Evolutionary conservation across 2,113 vertebrate genomes (phyloP).

Genomic region (Benthochromis sp.): DNA sequence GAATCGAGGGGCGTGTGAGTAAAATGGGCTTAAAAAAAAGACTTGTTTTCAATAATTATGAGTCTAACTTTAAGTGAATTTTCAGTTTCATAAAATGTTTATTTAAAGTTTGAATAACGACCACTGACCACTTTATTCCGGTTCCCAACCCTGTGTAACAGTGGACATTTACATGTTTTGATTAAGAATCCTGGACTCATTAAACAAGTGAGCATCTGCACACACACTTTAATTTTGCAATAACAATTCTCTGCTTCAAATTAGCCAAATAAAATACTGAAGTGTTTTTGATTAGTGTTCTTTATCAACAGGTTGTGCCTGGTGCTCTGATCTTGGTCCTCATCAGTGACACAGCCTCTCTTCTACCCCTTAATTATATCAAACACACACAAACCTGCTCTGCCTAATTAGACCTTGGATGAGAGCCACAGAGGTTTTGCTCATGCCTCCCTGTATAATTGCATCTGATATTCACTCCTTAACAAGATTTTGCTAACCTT

Average conservation of each 20-base stretch:
- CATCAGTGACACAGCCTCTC: slow-evolving; percentile 26
- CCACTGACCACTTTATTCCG: neutral
- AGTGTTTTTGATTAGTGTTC: slow-evolving; percentile 27
- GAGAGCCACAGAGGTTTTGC: slow-evolving; percentile 6
- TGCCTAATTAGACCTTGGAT: slow-evolving; percentile 32
- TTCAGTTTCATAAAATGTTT: neutral
- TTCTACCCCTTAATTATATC: slow-evolving; percentile 40
- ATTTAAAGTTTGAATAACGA: neutral
- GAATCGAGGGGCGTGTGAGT: slow-evolving; percentile 39
- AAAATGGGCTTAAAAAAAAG: slow-evolving; percentile 9
- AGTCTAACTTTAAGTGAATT: neutral
- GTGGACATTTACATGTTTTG: neutral
- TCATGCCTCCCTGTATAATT: neutral
- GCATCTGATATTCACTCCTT: slow-evolving; percentile 30
- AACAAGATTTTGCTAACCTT: slow-evolving; percentile 25
- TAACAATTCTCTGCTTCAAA: neutral
- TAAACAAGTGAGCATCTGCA: neutral
- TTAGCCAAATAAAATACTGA: neutral
- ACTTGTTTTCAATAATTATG: neutral
- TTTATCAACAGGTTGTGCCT: slow-evolving; percentile 14
- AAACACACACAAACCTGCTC: slow-evolving; percentile 21
- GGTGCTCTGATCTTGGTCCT: slow-evolving; percentile 27
- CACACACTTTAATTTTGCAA: neutral
- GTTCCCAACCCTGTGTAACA: neutral
- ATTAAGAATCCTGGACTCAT: neutral